These are phyloP conservation scores for Adrianichthys oophorus DNA, from an alignment of 2,797 vertebrate species.

Conservation along the genomic window DNA sequence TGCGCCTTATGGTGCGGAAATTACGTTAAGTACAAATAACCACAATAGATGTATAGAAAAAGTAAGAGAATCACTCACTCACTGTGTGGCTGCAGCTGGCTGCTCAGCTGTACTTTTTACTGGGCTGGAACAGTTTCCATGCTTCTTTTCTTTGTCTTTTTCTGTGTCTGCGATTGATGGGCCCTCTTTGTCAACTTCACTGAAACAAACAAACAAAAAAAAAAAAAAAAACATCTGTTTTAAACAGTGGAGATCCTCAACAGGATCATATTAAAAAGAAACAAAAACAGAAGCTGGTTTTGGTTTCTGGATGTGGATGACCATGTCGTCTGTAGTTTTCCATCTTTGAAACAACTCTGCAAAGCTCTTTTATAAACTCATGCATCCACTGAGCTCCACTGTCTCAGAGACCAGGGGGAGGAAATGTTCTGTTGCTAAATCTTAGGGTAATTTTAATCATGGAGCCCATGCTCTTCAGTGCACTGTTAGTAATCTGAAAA, in stretches of 20 bases:
- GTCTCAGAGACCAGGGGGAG: too few species aligned
- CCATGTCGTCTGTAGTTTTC: constrained; percentile 10
- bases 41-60: not conserved
- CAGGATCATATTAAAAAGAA: not conserved
- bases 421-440: too few species aligned
- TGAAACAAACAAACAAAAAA: constrained; percentile 34
- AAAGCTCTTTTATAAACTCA: not conserved
- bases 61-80: constrained; percentile 32
- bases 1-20: too few species aligned
- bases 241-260: not conserved
- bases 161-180: constrained; percentile 53
- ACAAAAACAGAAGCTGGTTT: constrained; percentile 4
- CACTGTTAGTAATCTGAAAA: constrained; percentile 54
- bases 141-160: constrained; percentile 46
- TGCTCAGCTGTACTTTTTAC: constrained; percentile 44
- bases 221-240: constrained; percentile 1
- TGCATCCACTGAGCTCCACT: constrained; percentile 1
- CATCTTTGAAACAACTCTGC: not conserved
- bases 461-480: constrained; percentile 49
- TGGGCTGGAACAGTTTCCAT: constrained; percentile 41
- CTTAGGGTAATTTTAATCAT: constrained; percentile 1
- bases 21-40: too few species aligned
- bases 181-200: constrained; percentile 61
- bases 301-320: constrained; percentile 1
- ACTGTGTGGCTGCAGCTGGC: constrained; percentile 58